Base-by-base conservation (phyloP, 2,113 vertebrate species). In the Hoplias malabaricus region DNA sequence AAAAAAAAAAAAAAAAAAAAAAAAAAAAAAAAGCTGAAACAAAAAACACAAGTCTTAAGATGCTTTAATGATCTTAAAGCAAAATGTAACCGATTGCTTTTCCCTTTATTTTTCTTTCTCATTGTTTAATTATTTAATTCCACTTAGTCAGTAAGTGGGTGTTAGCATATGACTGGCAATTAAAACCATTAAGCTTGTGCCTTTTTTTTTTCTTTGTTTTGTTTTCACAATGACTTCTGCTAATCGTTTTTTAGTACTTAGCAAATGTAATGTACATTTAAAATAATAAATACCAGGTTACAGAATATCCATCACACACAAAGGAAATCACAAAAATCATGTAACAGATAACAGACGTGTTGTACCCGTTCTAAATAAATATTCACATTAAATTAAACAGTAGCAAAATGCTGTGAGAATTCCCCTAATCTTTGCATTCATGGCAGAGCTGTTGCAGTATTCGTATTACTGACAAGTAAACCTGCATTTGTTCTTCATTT, bases 301-400 rank as follows among this genome's bases (percentile, higher is more conserved):
- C 56, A 68, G 59, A 16, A 25, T 68, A 74, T 50, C 48, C 48
- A 65, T 38, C 23, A 31, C 25, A 62, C 12, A 19, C 29, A 54
- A 67, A 53, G 31, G 13, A 72, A 13, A 56, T 59, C 57, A 57
- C 53, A 69, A 16, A 23, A 56, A 69, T 5, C 31, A 19, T n/a
- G 27, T 53, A 62, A 27, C 29, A 62, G 40, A 59, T 40, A 69
- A 33, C 66, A 46, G 25, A 21, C 31, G 19, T 54, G 27, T 38
- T 23, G 34, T 48, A 57, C 13, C 12, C 6, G 59, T 33, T 34
- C 25, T 43, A 69, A 69, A 82, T 67, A 74, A 65, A 82, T 63
- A 82, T 75, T 78, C 6, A 77, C 33, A 25, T 48, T 78, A 27
- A 82, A 63, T 36, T 73, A 81, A 73, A 63, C 61, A 69, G 38